Conservation (phyloP, 2,113 vertebrate genomes). For the Brienomyrus longianalis region DNA sequence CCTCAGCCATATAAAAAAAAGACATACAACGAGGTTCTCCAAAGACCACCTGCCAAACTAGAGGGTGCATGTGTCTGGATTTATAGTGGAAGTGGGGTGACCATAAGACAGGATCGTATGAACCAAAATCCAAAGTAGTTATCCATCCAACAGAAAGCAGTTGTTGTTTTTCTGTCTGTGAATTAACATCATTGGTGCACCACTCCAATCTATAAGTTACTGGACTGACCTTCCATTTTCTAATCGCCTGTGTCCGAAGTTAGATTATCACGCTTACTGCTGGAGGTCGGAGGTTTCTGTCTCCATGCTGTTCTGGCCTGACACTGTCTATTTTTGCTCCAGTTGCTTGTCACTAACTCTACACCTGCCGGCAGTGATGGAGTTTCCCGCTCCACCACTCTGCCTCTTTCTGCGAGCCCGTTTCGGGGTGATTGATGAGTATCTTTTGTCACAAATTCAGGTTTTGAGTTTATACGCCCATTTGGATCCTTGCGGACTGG, state of each 20-base stretch:
- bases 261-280: not conserved
- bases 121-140: not conserved
- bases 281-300: not conserved
- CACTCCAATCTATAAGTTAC: not conserved
- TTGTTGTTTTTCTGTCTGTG: not conserved
- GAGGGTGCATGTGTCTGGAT: not conserved
- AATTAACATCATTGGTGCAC: not conserved
- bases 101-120: not conserved
- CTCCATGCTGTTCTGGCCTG: not conserved
- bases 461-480: not conserved
- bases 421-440: not conserved
- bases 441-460: not conserved
- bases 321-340: not conserved
- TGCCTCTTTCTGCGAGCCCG: not conserved
- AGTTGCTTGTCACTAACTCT: not conserved
- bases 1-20: not conserved
- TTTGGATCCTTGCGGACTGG: not conserved
- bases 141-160: not conserved
- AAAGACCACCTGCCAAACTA: not conserved
- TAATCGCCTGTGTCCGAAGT: not conserved
- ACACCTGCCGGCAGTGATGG: not conserved
- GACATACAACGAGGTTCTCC: not conserved
- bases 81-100: not conserved
- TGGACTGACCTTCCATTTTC: not conserved
- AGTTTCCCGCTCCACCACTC: not conserved